These are phyloP conservation scores for Gambusia yucatana DNA, from an alignment of 2,797 vertebrate genomes.

Conservation along the genomic window DNA sequence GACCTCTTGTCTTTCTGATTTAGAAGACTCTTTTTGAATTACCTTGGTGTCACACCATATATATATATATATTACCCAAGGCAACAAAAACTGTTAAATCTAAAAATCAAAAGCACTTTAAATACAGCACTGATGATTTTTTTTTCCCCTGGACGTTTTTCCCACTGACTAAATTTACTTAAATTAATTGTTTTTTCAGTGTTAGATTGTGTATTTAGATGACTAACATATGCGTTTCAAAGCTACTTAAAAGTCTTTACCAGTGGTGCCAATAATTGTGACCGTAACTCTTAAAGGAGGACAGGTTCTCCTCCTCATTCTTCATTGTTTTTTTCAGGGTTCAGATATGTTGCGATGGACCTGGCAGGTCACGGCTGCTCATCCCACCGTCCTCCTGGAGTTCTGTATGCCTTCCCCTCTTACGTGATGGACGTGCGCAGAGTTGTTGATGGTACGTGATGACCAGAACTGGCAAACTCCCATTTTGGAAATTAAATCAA, in stretches of 20 bases:
- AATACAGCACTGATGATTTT: not conserved
- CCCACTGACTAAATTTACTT: not conserved
- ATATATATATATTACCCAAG: not conserved
- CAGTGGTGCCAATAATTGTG: not conserved
- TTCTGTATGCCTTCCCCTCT: constrained; percentile 77
- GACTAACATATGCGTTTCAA: not conserved
- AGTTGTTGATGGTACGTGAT: constrained; percentile 80
- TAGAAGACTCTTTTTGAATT: not conserved
- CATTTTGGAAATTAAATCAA: not conserved
- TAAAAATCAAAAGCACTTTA: not conserved
- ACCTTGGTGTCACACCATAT: not conserved
- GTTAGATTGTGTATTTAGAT: not conserved
- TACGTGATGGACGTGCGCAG: constrained; percentile 85
- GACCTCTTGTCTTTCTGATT: not conserved
- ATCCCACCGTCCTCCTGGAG: constrained; percentile 85
- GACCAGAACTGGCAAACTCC: not conserved
- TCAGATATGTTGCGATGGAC: constrained; percentile 87
- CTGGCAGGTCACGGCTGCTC: constrained; percentile 90
- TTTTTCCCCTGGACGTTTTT: not conserved
- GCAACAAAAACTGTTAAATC: not conserved
- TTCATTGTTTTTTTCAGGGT: constrained; percentile 72
- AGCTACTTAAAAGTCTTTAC: not conserved
- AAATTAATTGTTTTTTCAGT: not conserved
- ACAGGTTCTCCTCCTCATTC: not conserved
- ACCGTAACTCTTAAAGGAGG: not conserved